Conservation (phyloP, 2,888 invertebrate genomes). For the Lamellibrachia satsuma region DNA sequence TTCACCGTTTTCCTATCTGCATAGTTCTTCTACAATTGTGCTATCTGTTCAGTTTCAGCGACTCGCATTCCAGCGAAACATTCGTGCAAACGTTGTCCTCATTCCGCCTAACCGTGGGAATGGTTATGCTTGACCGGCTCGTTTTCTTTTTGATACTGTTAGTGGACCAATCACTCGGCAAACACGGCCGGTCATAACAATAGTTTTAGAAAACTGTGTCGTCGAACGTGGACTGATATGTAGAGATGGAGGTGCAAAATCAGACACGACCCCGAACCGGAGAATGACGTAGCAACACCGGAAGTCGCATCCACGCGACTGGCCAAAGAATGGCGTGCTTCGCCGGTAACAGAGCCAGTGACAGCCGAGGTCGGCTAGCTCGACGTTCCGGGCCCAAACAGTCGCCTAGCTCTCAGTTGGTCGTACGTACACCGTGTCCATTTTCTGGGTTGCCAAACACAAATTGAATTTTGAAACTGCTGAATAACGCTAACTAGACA, state of each 20-base stretch:
- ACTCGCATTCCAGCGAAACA: neutral
- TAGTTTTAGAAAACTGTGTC: neutral
- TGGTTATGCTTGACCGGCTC: too few relatives aligned
- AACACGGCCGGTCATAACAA: neutral
- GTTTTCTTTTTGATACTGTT: too few relatives aligned
- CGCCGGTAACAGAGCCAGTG: neutral
- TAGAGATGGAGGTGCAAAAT: neutral
- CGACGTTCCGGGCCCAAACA: neutral
- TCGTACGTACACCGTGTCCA: neutral
- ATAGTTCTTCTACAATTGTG: neutral
- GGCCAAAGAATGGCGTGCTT: neutral
- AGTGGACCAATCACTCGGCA: neutral
- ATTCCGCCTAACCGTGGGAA: too few relatives aligned
- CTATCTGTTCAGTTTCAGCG: neutral
- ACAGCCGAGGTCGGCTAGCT: neutral
- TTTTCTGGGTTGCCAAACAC: neutral
- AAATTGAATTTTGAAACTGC: neutral
- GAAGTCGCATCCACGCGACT: neutral
- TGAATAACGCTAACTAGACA: conserved; percentile 1
- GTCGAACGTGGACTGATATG: neutral
- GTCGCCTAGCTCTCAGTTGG: neutral
- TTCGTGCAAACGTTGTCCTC: neutral
- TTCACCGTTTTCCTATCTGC: neutral
- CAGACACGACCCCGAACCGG: neutral
- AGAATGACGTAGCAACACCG: neutral